These are phyloP conservation scores for Lepidotrigona ventralis DNA, from an alignment of 1,140 invertebrate species.

Conservation along the genomic window DNA sequence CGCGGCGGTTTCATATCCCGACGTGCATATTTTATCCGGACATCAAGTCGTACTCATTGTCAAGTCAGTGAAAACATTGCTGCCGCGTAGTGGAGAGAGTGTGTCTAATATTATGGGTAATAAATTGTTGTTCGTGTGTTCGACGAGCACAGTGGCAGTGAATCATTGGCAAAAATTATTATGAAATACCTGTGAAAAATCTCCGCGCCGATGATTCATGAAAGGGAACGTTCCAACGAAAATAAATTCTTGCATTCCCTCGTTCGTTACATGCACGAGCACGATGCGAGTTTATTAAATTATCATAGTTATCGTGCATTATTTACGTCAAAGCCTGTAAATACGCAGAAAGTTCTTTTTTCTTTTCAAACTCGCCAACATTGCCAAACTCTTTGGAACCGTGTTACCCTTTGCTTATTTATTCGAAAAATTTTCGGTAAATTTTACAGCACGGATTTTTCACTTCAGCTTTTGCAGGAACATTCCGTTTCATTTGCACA, in stretches of 20 bases:
- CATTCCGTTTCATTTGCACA: neutral
- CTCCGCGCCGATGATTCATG: neutral
- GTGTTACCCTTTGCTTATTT: neutral
- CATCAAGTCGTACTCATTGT: conserved; percentile 1
- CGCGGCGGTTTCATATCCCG: neutral
- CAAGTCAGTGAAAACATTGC: neutral
- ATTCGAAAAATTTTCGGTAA: neutral
- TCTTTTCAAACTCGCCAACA: neutral
- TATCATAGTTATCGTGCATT: neutral
- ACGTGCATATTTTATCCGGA: neutral
- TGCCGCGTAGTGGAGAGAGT: neutral
- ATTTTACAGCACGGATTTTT: neutral
- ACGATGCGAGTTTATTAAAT: neutral
- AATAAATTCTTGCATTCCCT: conserved; percentile 1
- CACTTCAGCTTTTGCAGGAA: neutral
- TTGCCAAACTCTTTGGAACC: neutral
- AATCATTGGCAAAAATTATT: conserved; percentile 6
- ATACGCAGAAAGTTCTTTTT: neutral
- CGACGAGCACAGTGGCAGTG: neutral
- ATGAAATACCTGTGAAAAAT: neutral
- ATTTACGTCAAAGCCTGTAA: neutral
- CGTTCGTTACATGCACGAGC: neutral
- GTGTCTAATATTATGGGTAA: neutral
- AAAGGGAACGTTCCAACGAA: neutral
- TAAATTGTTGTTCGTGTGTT: conserved; percentile 6